Evolutionary conservation across 2,797 vertebrate species (phyloP).

Genomic region (Notoglanidium macrostoma): DNA sequence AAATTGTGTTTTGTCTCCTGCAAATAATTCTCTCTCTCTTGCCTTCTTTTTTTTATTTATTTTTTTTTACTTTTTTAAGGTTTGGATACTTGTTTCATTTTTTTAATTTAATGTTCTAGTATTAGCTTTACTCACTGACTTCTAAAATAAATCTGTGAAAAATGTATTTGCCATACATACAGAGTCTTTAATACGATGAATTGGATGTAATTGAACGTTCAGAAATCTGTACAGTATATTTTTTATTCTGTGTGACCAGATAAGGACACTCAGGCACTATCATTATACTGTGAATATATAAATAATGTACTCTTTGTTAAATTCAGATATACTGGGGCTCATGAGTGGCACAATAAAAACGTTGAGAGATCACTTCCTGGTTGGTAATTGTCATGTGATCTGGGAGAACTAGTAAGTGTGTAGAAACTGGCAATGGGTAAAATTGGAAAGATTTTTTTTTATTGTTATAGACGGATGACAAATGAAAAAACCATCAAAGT

Average conservation of each 20-base stretch:
- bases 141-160: neutral
- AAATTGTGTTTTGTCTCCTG: neutral
- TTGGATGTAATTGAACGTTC: neutral
- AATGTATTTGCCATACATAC: neutral
- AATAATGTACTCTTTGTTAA: neutral
- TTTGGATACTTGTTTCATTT: neutral
- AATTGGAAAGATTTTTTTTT: neutral
- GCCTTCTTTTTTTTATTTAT: too few relatives aligned
- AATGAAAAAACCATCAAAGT: neutral
- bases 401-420: neutral
- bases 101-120: neutral
- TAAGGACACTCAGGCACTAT: neutral
- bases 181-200: neutral
- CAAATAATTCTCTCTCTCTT: neutral
- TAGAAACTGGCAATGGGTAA: neutral
- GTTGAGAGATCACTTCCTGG: neutral
- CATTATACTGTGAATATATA: neutral
- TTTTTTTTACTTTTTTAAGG: neutral
- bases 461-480: neutral
- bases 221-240: neutral
- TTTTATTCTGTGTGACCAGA: neutral
- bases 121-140: neutral
- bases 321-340: neutral
- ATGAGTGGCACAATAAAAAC: neutral
- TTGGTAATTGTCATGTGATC: neutral